phyloP scores from a whole-genome alignment of 2,113 vertebrate genomes.

The Myiozetetes cayanensis region DNA sequence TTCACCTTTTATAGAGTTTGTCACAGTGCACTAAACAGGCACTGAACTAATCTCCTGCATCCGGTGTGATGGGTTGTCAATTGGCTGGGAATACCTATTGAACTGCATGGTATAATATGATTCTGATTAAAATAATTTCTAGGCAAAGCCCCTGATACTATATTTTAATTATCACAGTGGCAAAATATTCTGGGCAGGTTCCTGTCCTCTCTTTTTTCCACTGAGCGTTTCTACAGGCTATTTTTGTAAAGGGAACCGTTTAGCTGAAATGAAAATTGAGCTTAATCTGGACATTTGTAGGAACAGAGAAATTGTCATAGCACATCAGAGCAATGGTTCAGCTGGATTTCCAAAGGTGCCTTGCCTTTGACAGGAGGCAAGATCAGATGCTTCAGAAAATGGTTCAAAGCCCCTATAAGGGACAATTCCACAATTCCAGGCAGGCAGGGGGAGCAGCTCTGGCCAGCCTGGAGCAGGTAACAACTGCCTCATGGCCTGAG shows the following conservation, averaged over 20 bases:
- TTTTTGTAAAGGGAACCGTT: background rate
- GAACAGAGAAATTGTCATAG: background rate
- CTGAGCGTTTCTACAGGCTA: background rate
- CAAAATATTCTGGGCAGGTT: background rate
- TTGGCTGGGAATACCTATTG: background rate
- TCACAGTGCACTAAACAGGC: background rate
- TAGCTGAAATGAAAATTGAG: background rate
- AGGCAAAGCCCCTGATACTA: background rate
- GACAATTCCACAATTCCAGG: background rate
- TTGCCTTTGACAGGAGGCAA: slow-evolving; percentile 1
- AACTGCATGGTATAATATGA: background rate
- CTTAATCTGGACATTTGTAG: slow-evolving; percentile 2
- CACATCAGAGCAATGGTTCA: background rate
- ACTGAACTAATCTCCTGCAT: background rate
- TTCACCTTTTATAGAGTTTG: background rate
- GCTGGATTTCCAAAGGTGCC: background rate
- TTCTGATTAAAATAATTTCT: background rate
- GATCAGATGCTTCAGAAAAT: slow-evolving; percentile 31
- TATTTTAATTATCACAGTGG: background rate
- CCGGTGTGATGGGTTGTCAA: fast-evolving
- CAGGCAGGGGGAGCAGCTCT: fast-evolving
- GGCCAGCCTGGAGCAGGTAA: background rate
- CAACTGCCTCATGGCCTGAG: background rate
- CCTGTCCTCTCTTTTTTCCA: background rate
- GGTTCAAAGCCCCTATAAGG: background rate